phyloP scores from a whole-genome alignment of 2,888 invertebrate species.

The Sussaba pulchella region DNA sequence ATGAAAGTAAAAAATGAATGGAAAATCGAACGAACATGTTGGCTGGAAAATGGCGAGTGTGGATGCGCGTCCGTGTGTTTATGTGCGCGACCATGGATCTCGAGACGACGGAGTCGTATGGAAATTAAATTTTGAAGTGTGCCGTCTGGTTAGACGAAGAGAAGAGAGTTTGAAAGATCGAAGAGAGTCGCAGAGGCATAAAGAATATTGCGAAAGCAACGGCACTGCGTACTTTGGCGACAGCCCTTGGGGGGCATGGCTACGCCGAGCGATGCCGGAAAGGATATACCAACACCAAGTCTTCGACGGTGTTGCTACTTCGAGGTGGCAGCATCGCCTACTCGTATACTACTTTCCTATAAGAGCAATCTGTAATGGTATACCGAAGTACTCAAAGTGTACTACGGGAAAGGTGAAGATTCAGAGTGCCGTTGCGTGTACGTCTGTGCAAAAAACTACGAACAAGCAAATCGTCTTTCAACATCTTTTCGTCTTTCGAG shows the following conservation, averaged over 20 bases:
- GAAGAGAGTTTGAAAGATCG: slow-evolving; percentile 41
- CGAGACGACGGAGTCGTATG: slow-evolving; percentile 39
- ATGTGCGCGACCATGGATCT: slow-evolving; percentile 10
- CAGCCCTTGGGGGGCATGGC: slow-evolving; percentile 70
- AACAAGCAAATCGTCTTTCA: slow-evolving; percentile 23
- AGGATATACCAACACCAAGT: slow-evolving; percentile 72
- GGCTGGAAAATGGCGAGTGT: slow-evolving; percentile 16
- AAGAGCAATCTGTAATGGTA: slow-evolving; percentile 38
- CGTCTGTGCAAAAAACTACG: slow-evolving; percentile 11
- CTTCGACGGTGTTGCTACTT: slow-evolving; percentile 40
- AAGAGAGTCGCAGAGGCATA: slow-evolving; percentile 17
- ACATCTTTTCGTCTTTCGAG: background rate
- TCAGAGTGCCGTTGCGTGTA: slow-evolving; percentile 73
- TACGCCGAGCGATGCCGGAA: slow-evolving; percentile 72
- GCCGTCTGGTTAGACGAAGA: slow-evolving; percentile 39
- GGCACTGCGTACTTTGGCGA: slow-evolving; percentile 57
- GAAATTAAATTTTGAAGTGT: slow-evolving; percentile 58
- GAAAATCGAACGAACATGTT: slow-evolving; percentile 29
- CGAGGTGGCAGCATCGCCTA: background rate
- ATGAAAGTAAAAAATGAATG: slow-evolving; percentile 32
- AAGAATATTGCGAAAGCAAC: slow-evolving; percentile 28
- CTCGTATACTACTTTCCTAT: slow-evolving; percentile 35
- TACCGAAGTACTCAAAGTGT: slow-evolving; percentile 49
- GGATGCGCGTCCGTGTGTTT: background rate
- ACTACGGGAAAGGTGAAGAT: slow-evolving; percentile 53